These are phyloP conservation scores for Molorchus minor DNA, from an alignment of 2,888 invertebrate species.

Conservation along the genomic window DNA sequence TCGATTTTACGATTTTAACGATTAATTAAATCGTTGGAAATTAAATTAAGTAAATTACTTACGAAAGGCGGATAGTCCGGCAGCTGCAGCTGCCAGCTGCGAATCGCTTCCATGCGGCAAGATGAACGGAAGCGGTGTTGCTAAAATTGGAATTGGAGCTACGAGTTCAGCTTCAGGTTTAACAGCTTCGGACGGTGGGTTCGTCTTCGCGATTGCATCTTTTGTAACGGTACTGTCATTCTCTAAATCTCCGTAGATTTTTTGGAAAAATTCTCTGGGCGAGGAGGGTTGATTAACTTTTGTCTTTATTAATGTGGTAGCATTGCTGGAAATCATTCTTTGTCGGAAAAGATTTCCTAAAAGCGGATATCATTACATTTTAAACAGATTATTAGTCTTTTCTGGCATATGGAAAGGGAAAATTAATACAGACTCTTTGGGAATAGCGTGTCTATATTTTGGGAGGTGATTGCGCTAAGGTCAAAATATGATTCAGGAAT, in stretches of 20 bases:
- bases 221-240: too few species aligned
- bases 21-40: background rate
- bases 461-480: too few species aligned
- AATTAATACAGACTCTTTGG: too few species aligned
- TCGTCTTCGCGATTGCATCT: conserved; percentile 42
- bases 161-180: conserved; percentile 44
- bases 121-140: conserved; percentile 57
- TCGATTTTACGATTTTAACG: background rate
- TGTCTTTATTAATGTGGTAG: conserved; percentile 37
- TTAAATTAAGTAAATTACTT: conserved; percentile 52
- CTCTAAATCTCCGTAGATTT: conserved; percentile 82
- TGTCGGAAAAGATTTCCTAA: too few species aligned
- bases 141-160: conserved; percentile 57
- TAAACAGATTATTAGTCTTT: too few species aligned
- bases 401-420: too few species aligned
- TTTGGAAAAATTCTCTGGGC: conserved; percentile 81
- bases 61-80: conserved; percentile 66
- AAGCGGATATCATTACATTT: too few species aligned
- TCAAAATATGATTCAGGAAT: too few species aligned
- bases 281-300: conserved; percentile 70
- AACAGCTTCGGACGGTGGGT: background rate
- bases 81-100: conserved; percentile 67
- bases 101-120: conserved; percentile 54
- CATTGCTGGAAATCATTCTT: conserved; percentile 28
- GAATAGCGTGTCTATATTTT: too few species aligned